Evolutionary conservation across 2,888 invertebrate genomes (phyloP).

Genomic region (Hydriomena furcata): DNA sequence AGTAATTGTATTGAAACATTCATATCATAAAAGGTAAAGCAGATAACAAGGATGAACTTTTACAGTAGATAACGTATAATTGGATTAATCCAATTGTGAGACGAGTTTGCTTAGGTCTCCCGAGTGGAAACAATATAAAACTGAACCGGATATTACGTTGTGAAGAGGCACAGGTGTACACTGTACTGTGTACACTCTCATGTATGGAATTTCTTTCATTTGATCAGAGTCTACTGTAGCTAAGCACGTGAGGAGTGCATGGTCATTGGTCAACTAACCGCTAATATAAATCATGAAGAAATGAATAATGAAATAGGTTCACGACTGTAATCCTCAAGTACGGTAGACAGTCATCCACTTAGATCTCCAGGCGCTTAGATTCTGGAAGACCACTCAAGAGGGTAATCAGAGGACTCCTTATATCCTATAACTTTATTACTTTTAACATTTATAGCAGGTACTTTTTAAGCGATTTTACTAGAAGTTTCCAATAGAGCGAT

Average conservation of each 20-base stretch:
- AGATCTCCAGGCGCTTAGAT: too few species aligned
- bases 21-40: constrained; percentile 39
- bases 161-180: constrained; percentile 74
- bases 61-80: constrained; percentile 61
- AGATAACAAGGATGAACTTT: constrained; percentile 54
- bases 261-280: too few species aligned
- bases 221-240: constrained; percentile 28
- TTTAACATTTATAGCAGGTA: too few species aligned
- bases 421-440: too few species aligned
- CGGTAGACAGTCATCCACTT: too few species aligned
- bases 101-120: constrained; percentile 72
- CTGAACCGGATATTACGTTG: constrained; percentile 76
- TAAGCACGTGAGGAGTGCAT: background rate
- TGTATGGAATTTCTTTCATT: constrained; percentile 64
- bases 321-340: too few species aligned
- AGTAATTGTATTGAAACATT: constrained; percentile 31
- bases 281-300: too few species aligned
- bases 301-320: too few species aligned
- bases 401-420: too few species aligned
- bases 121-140: constrained; percentile 72
- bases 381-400: too few species aligned
- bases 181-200: constrained; percentile 54
- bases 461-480: constrained; percentile 1
- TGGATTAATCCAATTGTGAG: constrained; percentile 69
- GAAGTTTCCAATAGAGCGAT: constrained; percentile 18